phyloP scores from a whole-genome alignment of 2,113 vertebrate species.

The Psittacus erithacus region DNA sequence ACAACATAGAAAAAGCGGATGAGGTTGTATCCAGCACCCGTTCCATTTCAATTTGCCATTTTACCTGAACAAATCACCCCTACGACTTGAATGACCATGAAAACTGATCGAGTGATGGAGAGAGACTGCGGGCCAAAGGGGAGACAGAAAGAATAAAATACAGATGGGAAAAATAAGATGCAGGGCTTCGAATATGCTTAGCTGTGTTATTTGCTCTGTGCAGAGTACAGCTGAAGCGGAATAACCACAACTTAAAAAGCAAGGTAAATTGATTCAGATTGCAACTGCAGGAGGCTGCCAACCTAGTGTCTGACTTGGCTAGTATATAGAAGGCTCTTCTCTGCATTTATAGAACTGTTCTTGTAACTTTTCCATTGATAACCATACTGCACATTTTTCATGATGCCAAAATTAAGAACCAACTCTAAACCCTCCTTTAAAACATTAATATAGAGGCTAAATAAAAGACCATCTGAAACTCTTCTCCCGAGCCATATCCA shows the following conservation, averaged over 20 bases:
- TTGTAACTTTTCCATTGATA: background rate
- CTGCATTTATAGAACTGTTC: background rate
- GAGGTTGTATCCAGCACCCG: conserved; percentile 56
- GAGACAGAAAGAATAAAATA: conserved; percentile 7
- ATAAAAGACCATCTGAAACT: background rate
- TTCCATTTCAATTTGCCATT: conserved; percentile 76
- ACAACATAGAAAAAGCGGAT: conserved; percentile 70
- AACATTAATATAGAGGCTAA: background rate
- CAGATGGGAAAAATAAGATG: background rate
- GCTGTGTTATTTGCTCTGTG: background rate
- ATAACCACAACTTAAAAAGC: background rate
- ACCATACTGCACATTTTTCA: background rate
- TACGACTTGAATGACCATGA: conserved; percentile 61
- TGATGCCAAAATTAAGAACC: background rate
- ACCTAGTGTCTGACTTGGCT: background rate
- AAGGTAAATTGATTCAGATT: conserved; percentile 10
- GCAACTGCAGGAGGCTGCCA: background rate
- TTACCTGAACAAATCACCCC: conserved; percentile 75
- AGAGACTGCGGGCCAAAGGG: background rate
- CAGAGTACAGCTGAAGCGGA: background rate
- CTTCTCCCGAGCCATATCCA: background rate
- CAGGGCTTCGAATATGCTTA: background rate
- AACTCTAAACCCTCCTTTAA: background rate
- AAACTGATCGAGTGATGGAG: conserved; percentile 47
- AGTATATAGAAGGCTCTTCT: background rate